phyloP scores from a whole-genome alignment of 2,113 vertebrate genomes.

The Thunnus thynnus region DNA sequence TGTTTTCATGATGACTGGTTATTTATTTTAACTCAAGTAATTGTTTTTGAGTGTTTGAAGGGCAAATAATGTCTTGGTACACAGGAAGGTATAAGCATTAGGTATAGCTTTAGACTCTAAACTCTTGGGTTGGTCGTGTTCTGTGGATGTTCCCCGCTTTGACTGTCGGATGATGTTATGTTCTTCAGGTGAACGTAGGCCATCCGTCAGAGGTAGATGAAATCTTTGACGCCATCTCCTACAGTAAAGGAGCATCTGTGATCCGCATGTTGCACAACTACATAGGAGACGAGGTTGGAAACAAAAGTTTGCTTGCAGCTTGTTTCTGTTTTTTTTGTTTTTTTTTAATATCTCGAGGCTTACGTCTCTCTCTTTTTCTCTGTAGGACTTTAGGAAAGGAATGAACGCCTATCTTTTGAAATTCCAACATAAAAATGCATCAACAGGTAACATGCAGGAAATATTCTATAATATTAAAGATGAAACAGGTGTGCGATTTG shows the following conservation, averaged over 20 bases:
- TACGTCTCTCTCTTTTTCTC: conserved; percentile 44
- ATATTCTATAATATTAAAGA: no score
- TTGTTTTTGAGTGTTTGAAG: neutral
- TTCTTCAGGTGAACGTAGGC: conserved; percentile 92
- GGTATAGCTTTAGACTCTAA: no score
- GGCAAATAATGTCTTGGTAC: no score
- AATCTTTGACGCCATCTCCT: conserved; percentile 99
- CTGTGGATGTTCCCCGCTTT: neutral
- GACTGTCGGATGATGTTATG: neutral
- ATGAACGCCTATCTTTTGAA: conserved; percentile 97
- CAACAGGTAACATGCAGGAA: conserved; percentile 88
- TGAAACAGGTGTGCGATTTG: neutral
- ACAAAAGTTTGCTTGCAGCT: neutral
- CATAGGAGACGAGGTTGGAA: conserved; percentile 94
- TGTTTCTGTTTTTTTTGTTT: neutral
- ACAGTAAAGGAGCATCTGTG: conserved; percentile 99
- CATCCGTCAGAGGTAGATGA: conserved; percentile 99
- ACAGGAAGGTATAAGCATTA: no score
- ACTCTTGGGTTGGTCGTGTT: no score
- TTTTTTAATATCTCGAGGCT: neutral
- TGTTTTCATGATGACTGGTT: neutral
- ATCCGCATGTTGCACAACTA: conserved; percentile 99
- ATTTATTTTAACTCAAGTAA: neutral
- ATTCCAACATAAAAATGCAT: conserved; percentile 98
- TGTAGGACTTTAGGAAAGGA: conserved; percentile 98